Base-by-base conservation (phyloP, 2,113 vertebrate species). In the Syrrhaptes paradoxus region DNA sequence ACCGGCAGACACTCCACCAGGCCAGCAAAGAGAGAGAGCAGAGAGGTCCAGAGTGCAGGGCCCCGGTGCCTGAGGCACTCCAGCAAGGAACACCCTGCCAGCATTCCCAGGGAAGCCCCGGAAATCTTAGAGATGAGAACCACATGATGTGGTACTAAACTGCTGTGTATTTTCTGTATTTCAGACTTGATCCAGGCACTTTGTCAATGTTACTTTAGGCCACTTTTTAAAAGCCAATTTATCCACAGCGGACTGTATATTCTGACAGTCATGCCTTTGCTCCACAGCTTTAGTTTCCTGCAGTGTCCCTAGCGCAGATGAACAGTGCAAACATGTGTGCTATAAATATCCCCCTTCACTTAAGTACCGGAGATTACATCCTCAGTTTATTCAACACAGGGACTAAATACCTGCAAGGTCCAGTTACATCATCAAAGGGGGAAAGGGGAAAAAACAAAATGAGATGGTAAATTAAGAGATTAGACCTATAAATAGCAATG, bases 101-200 rank as follows among this genome's bases (percentile, higher is more conserved):
- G 58, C 8, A 32, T 7, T 2, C 6, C 43, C 66, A 32, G 19
- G 8, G 15, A 57, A 73, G 13, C 11, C 17, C 14, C 7, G 4
- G 25, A 43, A 31, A 31, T 34, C 10, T 22, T 1, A 17, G 31
- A 59, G 22, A 32, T 9, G 19, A 74, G 59, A 78, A 24, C 6
- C 2, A 3, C 8, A 4, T 0, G 5, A 75, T 8, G 12, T 10
- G 3, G 21, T 18, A 28, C 11, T 48, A 31, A 52, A n/a, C 21
- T 46, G 52, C n/a, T 54, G 4, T 5, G 2, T 21, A 14, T 7
- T 8, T 46, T 36, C 2, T 15, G 2, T 31, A 25, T 28, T 74
- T 52, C 43, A 3, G 5, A 57, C 11, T 19, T 12, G 31, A 57
- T 7, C 7, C 11, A 49, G 11, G 32, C 34, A 52, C 38, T 52